Evolutionary conservation across 1,140 invertebrate species (phyloP).

Genomic region (Neodiprion virginianus): DNA sequence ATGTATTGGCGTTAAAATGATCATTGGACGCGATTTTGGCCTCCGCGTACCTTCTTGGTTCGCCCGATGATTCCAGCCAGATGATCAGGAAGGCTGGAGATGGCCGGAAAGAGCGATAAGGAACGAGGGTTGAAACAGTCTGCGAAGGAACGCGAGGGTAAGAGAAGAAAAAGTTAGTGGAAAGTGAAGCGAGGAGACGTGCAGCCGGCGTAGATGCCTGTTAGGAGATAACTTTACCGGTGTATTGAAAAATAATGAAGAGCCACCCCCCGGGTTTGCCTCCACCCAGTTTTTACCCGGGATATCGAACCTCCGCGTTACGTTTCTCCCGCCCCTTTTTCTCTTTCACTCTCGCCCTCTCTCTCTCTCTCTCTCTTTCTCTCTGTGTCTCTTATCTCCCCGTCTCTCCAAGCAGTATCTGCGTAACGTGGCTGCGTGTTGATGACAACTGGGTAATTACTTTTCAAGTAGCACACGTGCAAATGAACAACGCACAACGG

Average conservation of each 20-base stretch:
- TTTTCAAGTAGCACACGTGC: constrained; percentile 30
- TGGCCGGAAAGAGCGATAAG: not conserved
- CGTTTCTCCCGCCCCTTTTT: not conserved
- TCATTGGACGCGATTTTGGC: too few relatives aligned
- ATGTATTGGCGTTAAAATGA: too few relatives aligned
- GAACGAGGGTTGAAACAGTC: not conserved
- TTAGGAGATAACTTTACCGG: constrained; percentile 5
- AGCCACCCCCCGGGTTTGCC: not conserved
- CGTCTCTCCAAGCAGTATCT: not conserved
- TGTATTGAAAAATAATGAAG: constrained; percentile 8
- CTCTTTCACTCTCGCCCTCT: not conserved
- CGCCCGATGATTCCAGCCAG: not conserved
- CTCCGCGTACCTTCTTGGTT: too few relatives aligned
- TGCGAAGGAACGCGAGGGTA: not conserved
- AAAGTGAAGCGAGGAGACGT: not conserved
- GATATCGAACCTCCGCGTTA: not conserved
- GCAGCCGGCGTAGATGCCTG: not conserved
- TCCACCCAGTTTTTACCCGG: not conserved
- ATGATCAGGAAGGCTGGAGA: not conserved
- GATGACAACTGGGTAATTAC: constrained; percentile 37
- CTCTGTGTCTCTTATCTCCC: not conserved
- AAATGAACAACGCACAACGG: constrained; percentile 25
- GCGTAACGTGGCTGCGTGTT: constrained; percentile 17
- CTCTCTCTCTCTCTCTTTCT: not conserved
- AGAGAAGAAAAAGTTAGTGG: too few relatives aligned